These are phyloP conservation scores for Enteromius anoplus DNA, from an alignment of 2,797 vertebrate genomes.

Conservation along the genomic window DNA sequence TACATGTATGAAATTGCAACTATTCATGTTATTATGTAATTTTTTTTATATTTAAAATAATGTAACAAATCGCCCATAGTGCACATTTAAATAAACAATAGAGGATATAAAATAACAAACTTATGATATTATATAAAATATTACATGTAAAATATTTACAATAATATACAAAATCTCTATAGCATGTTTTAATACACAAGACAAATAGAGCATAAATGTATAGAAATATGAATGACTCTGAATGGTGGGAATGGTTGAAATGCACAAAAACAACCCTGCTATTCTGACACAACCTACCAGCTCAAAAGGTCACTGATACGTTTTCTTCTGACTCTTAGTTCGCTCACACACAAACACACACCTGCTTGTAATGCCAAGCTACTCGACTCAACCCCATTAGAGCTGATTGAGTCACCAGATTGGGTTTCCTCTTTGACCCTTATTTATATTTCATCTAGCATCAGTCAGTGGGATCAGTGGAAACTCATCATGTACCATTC, in stretches of 20 bases:
- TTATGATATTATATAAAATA: no score
- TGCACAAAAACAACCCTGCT: background rate
- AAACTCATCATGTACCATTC: conserved; percentile 23
- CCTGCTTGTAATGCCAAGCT: background rate
- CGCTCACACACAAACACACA: background rate
- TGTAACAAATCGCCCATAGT: no score
- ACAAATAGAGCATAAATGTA: no score
- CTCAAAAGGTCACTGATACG: background rate
- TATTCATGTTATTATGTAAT: no score
- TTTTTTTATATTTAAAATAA: no score
- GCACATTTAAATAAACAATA: no score
- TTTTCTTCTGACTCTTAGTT: background rate
- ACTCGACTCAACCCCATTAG: conserved; percentile 23
- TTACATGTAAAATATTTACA: no score
- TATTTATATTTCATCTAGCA: conserved; percentile 35
- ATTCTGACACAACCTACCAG: background rate
- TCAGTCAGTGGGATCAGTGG: conserved; percentile 8
- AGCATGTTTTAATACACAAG: no score
- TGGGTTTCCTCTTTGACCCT: conserved; percentile 13
- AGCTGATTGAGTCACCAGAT: conserved; percentile 31
- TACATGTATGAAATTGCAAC: no score
- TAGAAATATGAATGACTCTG: no score
- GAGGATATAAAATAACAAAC: no score
- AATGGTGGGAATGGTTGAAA: background rate
- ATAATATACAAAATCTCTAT: no score